Percentiles rank a stretch among this genome's conserved stretches.
phyloP scores from a whole-genome alignment of 1,140 invertebrate genomes.

The Ctenoplectra terminalis region DNA sequence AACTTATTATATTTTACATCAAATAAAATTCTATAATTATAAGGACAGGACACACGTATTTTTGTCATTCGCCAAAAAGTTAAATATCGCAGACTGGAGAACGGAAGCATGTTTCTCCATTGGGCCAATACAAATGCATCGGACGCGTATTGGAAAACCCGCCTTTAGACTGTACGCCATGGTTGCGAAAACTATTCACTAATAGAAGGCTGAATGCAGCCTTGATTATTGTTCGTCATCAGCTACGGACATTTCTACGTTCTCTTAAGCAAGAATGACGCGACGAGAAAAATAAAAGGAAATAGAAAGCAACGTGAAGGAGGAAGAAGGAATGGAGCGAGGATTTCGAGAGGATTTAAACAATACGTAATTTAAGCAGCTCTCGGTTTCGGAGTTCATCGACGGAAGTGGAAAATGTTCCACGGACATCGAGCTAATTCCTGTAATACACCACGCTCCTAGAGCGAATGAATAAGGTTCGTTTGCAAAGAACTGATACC shows the following conservation, averaged over 20 bases:
- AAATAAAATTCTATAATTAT: too few relatives aligned
- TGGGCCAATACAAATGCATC: too few relatives aligned
- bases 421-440: constrained; percentile 46
- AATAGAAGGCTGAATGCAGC: neutral
- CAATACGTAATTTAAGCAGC: constrained; percentile 41
- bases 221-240: neutral
- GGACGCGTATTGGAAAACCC: too few relatives aligned
- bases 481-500: constrained; percentile 53
- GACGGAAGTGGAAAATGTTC: constrained; percentile 15
- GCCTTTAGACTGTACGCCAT: neutral
- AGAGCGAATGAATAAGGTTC: constrained; percentile 54
- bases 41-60: too few relatives aligned
- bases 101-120: too few relatives aligned
- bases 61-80: too few relatives aligned
- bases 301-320: too few relatives aligned
- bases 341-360: neutral
- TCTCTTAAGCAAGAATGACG: neutral
- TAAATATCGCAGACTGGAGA: too few relatives aligned
- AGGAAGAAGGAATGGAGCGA: too few relatives aligned
- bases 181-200: neutral
- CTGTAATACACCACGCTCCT: constrained; percentile 30
- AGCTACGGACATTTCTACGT: neutral
- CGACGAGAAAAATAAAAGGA: neutral
- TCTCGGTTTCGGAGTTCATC: constrained; percentile 14
- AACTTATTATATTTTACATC: too few relatives aligned